Conservation (phyloP, 64 coral and sea anemone genomes). For the Porites australiensis region DNA sequence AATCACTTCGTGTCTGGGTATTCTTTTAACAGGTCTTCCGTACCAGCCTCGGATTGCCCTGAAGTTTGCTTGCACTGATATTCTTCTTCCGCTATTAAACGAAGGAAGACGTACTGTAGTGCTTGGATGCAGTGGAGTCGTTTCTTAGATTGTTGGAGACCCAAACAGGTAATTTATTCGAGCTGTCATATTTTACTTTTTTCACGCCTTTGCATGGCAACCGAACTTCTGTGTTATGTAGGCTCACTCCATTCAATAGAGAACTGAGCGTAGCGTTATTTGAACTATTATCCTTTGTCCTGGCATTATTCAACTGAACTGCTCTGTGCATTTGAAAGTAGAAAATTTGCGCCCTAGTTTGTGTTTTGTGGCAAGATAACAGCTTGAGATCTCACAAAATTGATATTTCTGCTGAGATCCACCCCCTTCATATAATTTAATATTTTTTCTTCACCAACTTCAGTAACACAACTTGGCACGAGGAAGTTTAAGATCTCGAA, state of each 20-base stretch:
- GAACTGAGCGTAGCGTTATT: neutral
- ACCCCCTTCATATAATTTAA: too few relatives aligned
- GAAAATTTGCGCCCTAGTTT: neutral
- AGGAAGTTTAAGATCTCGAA: neutral
- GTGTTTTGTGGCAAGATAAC: too few relatives aligned
- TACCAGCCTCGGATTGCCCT: constrained; percentile 4
- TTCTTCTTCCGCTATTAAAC: neutral
- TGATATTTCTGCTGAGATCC: too few relatives aligned
- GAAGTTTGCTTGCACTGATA: neutral
- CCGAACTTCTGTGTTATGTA: neutral
- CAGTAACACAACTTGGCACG: neutral
- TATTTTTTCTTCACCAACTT: neutral
- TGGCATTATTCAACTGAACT: neutral
- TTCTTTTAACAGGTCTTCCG: constrained; percentile 1
- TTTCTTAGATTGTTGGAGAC: constrained; percentile 9
- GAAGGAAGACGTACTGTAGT: neutral
- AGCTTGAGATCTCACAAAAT: too few relatives aligned
- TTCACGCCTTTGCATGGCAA: neutral
- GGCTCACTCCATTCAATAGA: too few relatives aligned
- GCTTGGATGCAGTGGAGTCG: constrained; percentile 20
- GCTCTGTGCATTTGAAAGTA: neutral
- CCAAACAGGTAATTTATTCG: neutral
- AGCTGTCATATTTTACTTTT: neutral
- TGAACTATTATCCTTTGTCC: neutral
- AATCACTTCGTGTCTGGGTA: neutral